Percentiles rank a stretch among this genome's conserved stretches.
Conservation (phyloP, 2,888 invertebrate species). For the Lucinisca nassula region DNA sequence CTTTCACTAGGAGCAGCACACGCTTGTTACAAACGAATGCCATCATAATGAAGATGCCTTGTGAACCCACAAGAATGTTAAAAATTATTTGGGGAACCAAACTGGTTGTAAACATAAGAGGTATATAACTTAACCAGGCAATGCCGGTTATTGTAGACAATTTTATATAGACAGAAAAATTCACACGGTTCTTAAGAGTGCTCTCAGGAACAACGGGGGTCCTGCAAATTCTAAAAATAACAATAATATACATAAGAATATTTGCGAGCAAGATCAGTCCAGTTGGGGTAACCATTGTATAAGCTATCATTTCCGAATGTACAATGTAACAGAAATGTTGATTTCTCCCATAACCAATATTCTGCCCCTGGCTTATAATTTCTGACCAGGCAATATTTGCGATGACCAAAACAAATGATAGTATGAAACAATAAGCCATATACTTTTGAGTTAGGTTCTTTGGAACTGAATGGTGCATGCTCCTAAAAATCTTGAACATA, state of each 20-base stretch:
- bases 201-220: slow-evolving; percentile 10
- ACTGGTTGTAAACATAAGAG: slow-evolving; percentile 32
- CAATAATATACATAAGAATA: slow-evolving; percentile 32
- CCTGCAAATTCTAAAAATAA: slow-evolving; percentile 30
- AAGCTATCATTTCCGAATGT: slow-evolving; percentile 26
- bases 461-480: not conserved
- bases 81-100: slow-evolving; percentile 34
- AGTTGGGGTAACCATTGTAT: slow-evolving; percentile 44
- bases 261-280: slow-evolving; percentile 29
- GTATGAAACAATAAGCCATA: not conserved
- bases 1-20: not conserved
- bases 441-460: not conserved
- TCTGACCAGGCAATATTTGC: slow-evolving; percentile 31
- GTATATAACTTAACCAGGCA: slow-evolving; percentile 54
- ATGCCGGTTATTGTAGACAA: slow-evolving; percentile 57
- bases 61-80: slow-evolving; percentile 37
- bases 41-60: slow-evolving; percentile 57
- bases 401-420: slow-evolving; percentile 25
- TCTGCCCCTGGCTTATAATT: not conserved
- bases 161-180: slow-evolving; percentile 37
- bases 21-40: slow-evolving; percentile 48
- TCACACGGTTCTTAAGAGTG: slow-evolving; percentile 38
- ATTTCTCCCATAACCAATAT: slow-evolving; percentile 47
- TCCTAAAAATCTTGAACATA: slow-evolving; percentile 18
- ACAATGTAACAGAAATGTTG: slow-evolving; percentile 49